These are phyloP conservation scores for Ceryle rudis DNA, from an alignment of 2,797 vertebrate genomes.

Conservation along the genomic window DNA sequence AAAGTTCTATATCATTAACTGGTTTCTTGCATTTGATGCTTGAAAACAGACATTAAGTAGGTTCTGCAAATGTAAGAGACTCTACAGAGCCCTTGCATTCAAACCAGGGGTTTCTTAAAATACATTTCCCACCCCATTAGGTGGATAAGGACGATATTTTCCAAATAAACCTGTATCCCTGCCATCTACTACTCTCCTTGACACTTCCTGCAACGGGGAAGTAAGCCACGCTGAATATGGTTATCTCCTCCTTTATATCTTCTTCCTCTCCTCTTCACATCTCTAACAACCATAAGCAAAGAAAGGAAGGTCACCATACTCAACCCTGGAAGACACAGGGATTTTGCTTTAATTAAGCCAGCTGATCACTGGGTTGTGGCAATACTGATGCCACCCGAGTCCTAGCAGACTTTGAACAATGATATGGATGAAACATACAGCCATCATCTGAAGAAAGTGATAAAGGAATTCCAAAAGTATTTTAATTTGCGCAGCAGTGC, in stretches of 20 bases:
- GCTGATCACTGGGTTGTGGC: neutral
- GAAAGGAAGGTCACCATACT: neutral
- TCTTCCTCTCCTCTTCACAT: neutral
- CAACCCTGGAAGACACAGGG: neutral
- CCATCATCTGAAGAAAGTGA: rapidly evolving
- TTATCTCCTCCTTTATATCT: neutral
- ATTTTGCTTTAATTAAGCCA: neutral
- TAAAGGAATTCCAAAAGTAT: neutral
- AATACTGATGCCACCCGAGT: neutral
- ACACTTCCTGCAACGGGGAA: neutral
- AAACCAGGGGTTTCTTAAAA: neutral
- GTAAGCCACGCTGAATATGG: neutral
- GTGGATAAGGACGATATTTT: neutral
- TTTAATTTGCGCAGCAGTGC: neutral
- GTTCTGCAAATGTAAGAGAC: neutral
- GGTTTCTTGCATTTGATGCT: neutral
- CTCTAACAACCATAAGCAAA: neutral
- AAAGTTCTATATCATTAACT: neutral
- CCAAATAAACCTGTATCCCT: neutral
- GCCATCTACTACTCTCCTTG: neutral
- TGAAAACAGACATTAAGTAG: neutral
- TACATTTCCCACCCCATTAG: neutral
- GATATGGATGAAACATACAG: neutral
- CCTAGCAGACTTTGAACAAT: neutral
- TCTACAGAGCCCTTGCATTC: neutral